Conservation (phyloP, 2,797 vertebrate species). For the Enteromius thamalakanensis region DNA sequence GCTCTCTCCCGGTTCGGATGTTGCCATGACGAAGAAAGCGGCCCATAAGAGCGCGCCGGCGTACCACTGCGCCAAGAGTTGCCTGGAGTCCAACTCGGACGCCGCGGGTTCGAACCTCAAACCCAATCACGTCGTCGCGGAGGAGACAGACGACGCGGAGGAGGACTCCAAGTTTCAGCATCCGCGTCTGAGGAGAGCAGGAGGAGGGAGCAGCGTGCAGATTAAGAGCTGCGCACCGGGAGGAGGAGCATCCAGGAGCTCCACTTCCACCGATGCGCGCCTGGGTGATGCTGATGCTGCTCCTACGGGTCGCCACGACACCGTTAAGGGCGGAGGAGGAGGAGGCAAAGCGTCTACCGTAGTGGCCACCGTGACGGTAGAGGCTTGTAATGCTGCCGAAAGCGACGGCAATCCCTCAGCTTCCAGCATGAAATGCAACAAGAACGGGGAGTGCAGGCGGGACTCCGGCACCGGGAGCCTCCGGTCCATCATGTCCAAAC, state of each 20-base stretch:
- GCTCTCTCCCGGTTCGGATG: constrained; percentile 70
- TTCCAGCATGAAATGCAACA: constrained; percentile 85
- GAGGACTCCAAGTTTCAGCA: constrained; percentile 82
- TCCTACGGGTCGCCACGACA: constrained; percentile 69
- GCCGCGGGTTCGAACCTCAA: constrained; percentile 65
- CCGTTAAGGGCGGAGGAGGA: constrained; percentile 61
- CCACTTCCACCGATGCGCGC: constrained; percentile 73
- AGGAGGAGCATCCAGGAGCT: constrained; percentile 80
- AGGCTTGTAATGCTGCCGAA: constrained; percentile 70
- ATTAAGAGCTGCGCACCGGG: constrained; percentile 79
- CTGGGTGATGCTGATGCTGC: constrained; percentile 62
- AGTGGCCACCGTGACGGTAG: constrained; percentile 69
- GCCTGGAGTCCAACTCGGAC: constrained; percentile 61
- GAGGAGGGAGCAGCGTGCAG: constrained; percentile 77
- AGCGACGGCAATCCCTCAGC: constrained; percentile 72
- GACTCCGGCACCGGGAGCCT: constrained; percentile 81
- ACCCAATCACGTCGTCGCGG: constrained; percentile 73
- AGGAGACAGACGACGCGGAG: constrained; percentile 76
- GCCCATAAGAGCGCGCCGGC: constrained; percentile 44
- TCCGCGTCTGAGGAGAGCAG: constrained; percentile 78
- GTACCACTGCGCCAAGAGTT: constrained; percentile 60
- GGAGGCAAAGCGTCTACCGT: constrained; percentile 57
- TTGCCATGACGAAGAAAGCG: constrained; percentile 75
- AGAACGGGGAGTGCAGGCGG: constrained; percentile 86
- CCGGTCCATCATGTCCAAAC: constrained; percentile 81